Percentiles rank a stretch among this genome's conserved stretches.
phyloP scores from a whole-genome alignment of 1,140 invertebrate genomes.

The Apocrypta bakeri region DNA sequence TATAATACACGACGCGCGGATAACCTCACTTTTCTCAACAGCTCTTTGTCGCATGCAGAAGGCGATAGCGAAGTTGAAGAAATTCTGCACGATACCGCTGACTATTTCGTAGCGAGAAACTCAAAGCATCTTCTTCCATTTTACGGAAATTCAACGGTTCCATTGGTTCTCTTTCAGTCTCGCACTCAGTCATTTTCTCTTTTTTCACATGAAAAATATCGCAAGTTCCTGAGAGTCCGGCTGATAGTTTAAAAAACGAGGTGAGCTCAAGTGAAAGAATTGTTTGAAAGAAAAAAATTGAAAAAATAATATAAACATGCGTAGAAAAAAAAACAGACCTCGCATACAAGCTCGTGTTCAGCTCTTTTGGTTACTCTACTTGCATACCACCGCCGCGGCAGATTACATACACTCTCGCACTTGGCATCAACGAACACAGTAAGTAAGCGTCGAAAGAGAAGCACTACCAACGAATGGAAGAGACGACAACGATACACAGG shows the following conservation, averaged over 20 bases:
- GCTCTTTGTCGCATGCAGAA: slow-evolving; percentile 53
- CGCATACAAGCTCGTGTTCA: slow-evolving; percentile 4
- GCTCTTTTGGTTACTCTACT: not conserved
- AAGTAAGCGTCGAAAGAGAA: not conserved
- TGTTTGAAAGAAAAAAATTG: too few relatives aligned
- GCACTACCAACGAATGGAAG: slow-evolving; percentile 15
- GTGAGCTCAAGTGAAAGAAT: not conserved
- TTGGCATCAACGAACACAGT: not conserved
- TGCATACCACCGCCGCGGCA: not conserved
- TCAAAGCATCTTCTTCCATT: slow-evolving; percentile 15
- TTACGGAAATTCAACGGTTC: not conserved
- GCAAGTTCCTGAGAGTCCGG: not conserved
- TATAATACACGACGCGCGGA: slow-evolving; percentile 24
- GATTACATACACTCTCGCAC: not conserved
- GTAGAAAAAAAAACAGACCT: not conserved
- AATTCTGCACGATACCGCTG: not conserved
- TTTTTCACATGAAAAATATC: not conserved
- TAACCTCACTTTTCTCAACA: slow-evolving; percentile 47
- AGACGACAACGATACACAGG: not conserved
- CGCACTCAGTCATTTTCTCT: not conserved
- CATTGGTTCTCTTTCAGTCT: slow-evolving; percentile 20
- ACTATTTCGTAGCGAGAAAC: not conserved
- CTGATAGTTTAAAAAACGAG: not conserved
- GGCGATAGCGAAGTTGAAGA: slow-evolving; percentile 48
- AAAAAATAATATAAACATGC: not conserved